Evolutionary conservation across 2,797 vertebrate species (phyloP).

Genomic region (Allobates femoralis): DNA sequence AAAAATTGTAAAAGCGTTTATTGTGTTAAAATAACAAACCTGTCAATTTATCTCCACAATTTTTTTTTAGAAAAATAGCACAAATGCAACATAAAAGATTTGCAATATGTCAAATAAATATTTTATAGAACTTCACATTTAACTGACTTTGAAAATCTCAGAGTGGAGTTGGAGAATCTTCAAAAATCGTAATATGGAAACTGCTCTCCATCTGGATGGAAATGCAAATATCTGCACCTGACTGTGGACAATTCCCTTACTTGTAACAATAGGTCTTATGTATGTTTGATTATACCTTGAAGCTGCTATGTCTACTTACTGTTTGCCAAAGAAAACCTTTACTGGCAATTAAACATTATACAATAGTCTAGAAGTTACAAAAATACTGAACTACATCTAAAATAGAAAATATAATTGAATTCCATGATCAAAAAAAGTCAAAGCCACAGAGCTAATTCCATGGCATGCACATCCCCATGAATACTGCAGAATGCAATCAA

Average conservation of each 20-base stretch:
- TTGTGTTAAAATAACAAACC: too few species aligned
- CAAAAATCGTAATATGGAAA: neutral
- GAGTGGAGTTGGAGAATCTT: neutral
- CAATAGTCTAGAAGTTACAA: neutral
- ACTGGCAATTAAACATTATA: conserved; percentile 2
- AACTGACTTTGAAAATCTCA: neutral
- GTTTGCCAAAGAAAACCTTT: conserved; percentile 24
- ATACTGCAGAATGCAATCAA: neutral
- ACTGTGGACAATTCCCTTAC: neutral
- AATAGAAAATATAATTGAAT: neutral
- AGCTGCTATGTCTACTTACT: conserved; percentile 6
- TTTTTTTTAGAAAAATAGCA: too few species aligned
- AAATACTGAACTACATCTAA: neutral
- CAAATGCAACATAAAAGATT: too few species aligned
- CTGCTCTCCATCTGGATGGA: conserved; percentile 5
- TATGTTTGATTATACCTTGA: neutral
- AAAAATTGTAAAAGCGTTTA: too few species aligned
- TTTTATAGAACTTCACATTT: neutral
- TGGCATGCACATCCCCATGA: neutral
- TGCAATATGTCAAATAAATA: neutral
- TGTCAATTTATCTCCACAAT: too few species aligned
- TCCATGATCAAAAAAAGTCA: neutral
- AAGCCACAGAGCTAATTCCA: neutral
- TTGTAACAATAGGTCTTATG: conserved; percentile 14
- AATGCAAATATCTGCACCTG: conserved; percentile 10